A percentile compares a stretch with the other conserved stretches of the same genome.
Conservation (phyloP, 2,797 vertebrate genomes). For the Pangasius djambal region DNA sequence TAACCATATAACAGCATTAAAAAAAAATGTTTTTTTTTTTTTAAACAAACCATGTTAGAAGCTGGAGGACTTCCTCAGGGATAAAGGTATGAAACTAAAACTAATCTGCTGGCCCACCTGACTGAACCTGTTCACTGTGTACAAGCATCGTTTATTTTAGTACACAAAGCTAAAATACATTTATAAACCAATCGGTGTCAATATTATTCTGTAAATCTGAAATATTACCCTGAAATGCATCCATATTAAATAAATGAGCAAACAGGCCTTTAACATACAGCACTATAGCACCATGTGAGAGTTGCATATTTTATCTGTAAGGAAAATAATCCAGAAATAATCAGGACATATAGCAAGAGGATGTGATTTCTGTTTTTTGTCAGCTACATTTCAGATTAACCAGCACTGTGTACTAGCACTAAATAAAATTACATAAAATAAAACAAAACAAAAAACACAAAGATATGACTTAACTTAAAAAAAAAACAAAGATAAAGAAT, state of each 20-base stretch:
- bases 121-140: neutral
- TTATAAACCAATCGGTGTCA: neutral
- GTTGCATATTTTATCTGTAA: neutral
- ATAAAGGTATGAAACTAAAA: neutral
- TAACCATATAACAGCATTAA: too few relatives aligned
- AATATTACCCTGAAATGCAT: neutral
- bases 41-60: neutral
- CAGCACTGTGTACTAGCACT: neutral
- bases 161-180: neutral
- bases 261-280: neutral
- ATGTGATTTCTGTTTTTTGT: neutral
- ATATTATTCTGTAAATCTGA: neutral
- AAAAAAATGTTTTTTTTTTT: too few relatives aligned
- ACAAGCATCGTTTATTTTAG: neutral
- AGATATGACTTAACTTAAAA: neutral
- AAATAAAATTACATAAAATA: neutral
- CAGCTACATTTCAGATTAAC: neutral
- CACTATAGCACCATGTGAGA: neutral
- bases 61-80: neutral
- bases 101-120: neutral
- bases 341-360: neutral
- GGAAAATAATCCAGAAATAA: neutral
- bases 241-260: neutral
- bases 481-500: neutral
- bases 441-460: too few relatives aligned